Percentiles rank a stretch among this genome's conserved stretches.
These are phyloP conservation scores for Gymnocheta viridis DNA, from an alignment of 2,888 invertebrate genomes.

Conservation along the genomic window DNA sequence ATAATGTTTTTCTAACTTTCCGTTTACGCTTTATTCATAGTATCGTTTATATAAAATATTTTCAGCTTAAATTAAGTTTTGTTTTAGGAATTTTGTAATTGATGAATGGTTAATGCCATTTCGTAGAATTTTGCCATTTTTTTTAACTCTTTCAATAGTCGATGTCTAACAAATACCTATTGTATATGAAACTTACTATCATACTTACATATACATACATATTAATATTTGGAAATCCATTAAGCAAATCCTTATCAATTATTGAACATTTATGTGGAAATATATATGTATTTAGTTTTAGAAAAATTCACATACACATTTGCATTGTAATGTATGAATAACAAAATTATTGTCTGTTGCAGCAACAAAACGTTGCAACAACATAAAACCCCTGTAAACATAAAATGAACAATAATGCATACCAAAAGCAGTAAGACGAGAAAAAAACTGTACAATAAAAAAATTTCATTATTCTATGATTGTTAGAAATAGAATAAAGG, in stretches of 20 bases:
- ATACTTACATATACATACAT: no score
- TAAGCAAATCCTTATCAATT: neutral
- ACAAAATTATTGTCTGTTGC: constrained; percentile 35
- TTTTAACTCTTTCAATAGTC: no score
- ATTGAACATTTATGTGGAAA: neutral
- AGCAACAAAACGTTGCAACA: constrained; percentile 40
- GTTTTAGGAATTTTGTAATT: no score
- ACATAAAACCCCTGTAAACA: constrained; percentile 38
- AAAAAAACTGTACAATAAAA: neutral
- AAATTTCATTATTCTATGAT: constrained; percentile 22
- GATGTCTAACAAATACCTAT: no score
- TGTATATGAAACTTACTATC: no score
- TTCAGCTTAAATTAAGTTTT: no score
- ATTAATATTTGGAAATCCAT: neutral
- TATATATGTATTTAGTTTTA: neutral
- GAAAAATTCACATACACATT: neutral
- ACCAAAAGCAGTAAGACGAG: neutral
- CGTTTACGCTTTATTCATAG: no score
- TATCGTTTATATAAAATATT: no score
- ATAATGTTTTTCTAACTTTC: no score
- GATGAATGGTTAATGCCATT: no score
- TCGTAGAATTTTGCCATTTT: no score
- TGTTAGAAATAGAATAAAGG: constrained; percentile 6
- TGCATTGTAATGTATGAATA: neutral
- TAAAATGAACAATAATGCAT: constrained; percentile 18